Conservation (phyloP, 1,140 invertebrate species). For the Heterodera carotae region DNA sequence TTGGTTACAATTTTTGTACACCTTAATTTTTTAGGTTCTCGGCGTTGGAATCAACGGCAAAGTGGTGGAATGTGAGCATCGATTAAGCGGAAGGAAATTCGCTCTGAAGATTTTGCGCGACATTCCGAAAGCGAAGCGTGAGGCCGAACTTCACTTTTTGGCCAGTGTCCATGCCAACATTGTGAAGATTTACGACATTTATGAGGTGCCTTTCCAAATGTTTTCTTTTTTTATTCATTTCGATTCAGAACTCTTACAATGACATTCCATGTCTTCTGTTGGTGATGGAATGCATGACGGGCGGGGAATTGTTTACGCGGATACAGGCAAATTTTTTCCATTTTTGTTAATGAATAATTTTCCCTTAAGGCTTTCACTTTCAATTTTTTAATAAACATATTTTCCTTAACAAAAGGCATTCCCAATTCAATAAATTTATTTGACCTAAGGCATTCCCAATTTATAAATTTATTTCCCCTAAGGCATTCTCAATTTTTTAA, state of each 20-base stretch:
- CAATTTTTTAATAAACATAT: too few species aligned
- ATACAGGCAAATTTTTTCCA: slow-evolving; percentile 41
- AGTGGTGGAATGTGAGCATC: slow-evolving; percentile 75
- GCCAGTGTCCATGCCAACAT: slow-evolving; percentile 86
- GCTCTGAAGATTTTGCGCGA: slow-evolving; percentile 89
- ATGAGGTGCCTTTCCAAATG: slow-evolving; percentile 70
- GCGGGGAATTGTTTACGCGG: slow-evolving; percentile 82
- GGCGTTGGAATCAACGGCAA: slow-evolving; percentile 97
- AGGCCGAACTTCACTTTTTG: slow-evolving; percentile 92
- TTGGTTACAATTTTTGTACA: too few species aligned
- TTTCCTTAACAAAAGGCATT: too few species aligned
- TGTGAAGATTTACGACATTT: slow-evolving; percentile 90
- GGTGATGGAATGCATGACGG: slow-evolving; percentile 98
- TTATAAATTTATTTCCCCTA: too few species aligned
- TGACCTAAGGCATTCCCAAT: too few species aligned
- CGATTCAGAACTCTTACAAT: slow-evolving; percentile 76
- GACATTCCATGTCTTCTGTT: slow-evolving; percentile 87
- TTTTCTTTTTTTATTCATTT: neutral
- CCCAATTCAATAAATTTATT: too few species aligned
- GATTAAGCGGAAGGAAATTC: slow-evolving; percentile 75
- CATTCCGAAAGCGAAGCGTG: slow-evolving; percentile 84
- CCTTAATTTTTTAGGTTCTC: slow-evolving; percentile 72
- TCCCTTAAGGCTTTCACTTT: too few species aligned
- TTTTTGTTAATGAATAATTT: too few species aligned
- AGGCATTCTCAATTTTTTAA: too few species aligned